Base-by-base conservation (phyloP, 2,888 invertebrate genomes). In the Aplocera efformata region DNA sequence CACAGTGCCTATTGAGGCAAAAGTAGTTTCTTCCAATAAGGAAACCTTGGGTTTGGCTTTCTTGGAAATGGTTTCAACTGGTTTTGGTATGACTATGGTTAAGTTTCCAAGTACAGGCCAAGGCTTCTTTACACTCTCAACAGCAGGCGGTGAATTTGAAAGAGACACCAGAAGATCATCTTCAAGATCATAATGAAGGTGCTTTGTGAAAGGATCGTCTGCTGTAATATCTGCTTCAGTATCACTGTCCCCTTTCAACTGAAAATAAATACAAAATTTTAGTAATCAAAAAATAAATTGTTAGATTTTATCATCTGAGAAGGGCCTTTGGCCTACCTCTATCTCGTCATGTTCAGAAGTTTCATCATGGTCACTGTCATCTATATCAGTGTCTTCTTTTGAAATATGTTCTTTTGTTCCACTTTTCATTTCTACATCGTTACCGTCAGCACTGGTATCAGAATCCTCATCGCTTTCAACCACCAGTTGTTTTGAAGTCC, bases 51-150 rank as follows among this genome's bases (percentile, higher is more conserved):
- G 57, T 60, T 85, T 79, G 5, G 61, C 42, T 50, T 66, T 72
- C 49, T 70, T 71, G 33, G 69, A 56, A 21, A 59, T 29, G 39
- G 72, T 63, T 50, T 71, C 52, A 17, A 75, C 57, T 35, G 78
- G 65, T 55, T 71, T 62, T 31, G 94, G 93, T 58, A 93, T 90
- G 63, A 90, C 88, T 32, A 92, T 75, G 25, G 79, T 59, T 4
- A 94, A 47, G 50, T 90, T 90, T 0, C 93, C 93, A 9, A 95
- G 69, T 10, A 62, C 65, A 1, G 92, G 90, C 94, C 94, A 95
- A 7, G 67, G 71, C 53, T 90, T 72, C 9, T 71, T 76, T 0
- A 67, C 57, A 7, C 65, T 75, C 40, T 90, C 80, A 0, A 70
- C 56, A 20, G 66, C 62, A 0, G 83, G 79, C 3, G 91, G 89